Percentiles rank a stretch among this genome's conserved stretches.
Evolutionary conservation across 2,888 invertebrate genomes (phyloP).

Genomic region (Ectemnius lituratus): DNA sequence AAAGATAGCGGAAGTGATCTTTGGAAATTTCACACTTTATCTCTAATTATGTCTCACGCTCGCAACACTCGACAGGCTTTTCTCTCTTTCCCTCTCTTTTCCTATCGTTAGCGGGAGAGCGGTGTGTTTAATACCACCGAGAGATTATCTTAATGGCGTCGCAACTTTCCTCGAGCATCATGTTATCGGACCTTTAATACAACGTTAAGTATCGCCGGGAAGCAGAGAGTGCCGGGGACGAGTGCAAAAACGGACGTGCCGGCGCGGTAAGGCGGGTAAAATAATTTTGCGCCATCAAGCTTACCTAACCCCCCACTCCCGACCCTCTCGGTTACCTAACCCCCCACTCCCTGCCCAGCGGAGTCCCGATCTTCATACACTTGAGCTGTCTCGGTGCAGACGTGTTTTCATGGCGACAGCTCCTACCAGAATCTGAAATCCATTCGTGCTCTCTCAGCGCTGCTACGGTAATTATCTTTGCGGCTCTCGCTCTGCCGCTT

Average conservation of each 20-base stretch:
- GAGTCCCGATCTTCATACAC: no score
- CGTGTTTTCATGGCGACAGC: no score
- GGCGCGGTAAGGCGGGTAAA: conserved; percentile 16
- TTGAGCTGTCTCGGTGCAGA: no score
- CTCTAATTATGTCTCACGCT: conserved; percentile 27
- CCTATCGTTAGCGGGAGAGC: conserved; percentile 22
- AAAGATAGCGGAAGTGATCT: neutral
- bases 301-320: no score
- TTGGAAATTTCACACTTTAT: conserved; percentile 27
- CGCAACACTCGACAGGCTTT: neutral
- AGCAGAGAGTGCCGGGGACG: conserved; percentile 27
- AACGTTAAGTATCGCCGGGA: conserved; percentile 48
- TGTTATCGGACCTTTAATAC: conserved; percentile 59
- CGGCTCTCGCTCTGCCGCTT: no score
- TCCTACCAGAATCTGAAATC: no score
- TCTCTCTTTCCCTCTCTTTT: conserved; percentile 20
- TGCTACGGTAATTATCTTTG: no score
- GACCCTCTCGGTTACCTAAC: no score
- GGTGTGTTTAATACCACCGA: conserved; percentile 36
- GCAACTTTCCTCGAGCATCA: conserved; percentile 61
- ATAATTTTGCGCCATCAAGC: conserved; percentile 20
- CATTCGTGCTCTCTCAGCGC: no score
- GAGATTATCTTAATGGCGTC: conserved; percentile 66
- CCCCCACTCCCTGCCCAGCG: no score
- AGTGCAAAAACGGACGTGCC: conserved; percentile 31